Conservation (phyloP, 2,888 invertebrate species). For the Bombylius discolor region DNA sequence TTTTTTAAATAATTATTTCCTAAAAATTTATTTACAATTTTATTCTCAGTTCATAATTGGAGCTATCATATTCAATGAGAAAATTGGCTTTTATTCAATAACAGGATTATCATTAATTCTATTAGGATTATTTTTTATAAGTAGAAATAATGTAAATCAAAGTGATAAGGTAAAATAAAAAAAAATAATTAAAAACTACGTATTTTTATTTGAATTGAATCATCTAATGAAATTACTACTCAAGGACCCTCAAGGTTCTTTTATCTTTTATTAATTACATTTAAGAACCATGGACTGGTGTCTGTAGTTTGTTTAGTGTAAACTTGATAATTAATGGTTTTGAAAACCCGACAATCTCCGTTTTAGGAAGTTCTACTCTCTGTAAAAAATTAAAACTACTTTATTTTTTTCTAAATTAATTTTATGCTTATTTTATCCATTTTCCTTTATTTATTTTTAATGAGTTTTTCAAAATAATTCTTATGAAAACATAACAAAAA, state of each 20-base stretch:
- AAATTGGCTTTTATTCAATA: constrained; percentile 56
- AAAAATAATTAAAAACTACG: neutral
- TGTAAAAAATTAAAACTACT: too few relatives aligned
- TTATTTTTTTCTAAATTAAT: too few relatives aligned
- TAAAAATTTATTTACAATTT: neutral
- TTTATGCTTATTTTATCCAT: too few relatives aligned
- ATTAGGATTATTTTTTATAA: constrained; percentile 53
- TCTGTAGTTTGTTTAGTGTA: too few relatives aligned
- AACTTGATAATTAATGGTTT: too few relatives aligned
- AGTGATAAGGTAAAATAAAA: neutral
- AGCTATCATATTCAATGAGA: constrained; percentile 54
- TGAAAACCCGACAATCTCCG: too few relatives aligned
- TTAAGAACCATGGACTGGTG: neutral
- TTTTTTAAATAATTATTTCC: neutral
- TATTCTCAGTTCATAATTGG: constrained; percentile 58
- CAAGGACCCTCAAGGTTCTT: neutral
- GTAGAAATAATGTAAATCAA: constrained; percentile 18
- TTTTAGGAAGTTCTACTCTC: too few relatives aligned
- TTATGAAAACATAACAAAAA: too few relatives aligned
- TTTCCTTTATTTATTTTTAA: too few relatives aligned
- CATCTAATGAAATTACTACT: neutral
- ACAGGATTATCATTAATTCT: constrained; percentile 56
- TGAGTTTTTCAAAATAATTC: too few relatives aligned
- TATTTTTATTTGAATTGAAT: neutral
- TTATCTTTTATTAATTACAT: neutral